Base-by-base conservation (phyloP, 2,888 invertebrate genomes). In the Parnassius orleans region DNA sequence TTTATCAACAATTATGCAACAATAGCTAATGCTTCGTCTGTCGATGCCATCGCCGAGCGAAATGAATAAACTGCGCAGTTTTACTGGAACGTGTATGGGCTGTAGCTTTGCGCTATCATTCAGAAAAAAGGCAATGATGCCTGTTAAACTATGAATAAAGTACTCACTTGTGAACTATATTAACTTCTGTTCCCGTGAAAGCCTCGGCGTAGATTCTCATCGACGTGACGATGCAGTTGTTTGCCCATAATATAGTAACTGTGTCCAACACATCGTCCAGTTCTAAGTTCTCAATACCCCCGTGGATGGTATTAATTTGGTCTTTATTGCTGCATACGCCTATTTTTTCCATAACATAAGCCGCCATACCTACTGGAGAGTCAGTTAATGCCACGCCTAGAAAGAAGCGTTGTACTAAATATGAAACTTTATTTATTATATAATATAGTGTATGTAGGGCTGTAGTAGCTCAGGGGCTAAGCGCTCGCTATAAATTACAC, bases 291-390 rank as follows among this genome's bases (percentile, higher is more conserved):
- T 90, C 90, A 0, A 96, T 79, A 5, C 95, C 95, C 0, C 96
- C 96, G 75, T 96, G 95, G 0, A 86, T 81, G 1, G 93, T 88
- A 24, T 92, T 73, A 24, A 90, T 81, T 72, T 93, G 92, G 9
- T 90, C 80, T 3, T 74, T 95, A 86, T 87, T 96, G 87, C 85
- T 95, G 94, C 85, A 95, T 61, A 75, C 93, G 77, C 90, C 93
- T 81, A 98, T 97, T 85, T 98, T 98, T 78, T 98, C 98, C 68
- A 98, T 86, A 53, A 97, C 94, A 74, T 98, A 98, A 0, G 95
- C 96, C 2, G 98, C 97, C 68, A 98, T 83, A 0, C 97, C 98
- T 0, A 95, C 93, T 0, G 98, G 98, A 0, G 96, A 95, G 72
- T 96, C 95, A 10, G 93, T 89, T 65, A 97, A 77, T 0, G 92